Evolutionary conservation across 2,113 vertebrate genomes (phyloP), one percentile per base, ranked within the genome.

Genomic region (Hippocampus barbouri): DNA sequence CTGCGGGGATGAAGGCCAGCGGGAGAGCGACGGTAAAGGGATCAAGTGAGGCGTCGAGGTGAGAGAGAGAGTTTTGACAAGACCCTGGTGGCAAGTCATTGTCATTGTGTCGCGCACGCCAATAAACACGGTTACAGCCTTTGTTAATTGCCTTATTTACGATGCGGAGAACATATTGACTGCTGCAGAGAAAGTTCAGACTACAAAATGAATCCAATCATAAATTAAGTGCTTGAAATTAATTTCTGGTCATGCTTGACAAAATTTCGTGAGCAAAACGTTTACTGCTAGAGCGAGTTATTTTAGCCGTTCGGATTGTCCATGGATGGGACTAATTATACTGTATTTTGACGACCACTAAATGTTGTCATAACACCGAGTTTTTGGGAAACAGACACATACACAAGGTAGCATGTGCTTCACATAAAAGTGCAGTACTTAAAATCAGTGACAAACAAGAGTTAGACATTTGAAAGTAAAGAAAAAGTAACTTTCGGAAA

Each of bases 11-110:
- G 82, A 83, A 71, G 81, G 78, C 49, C 27, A 73, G 79, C 34
- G 61, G 73, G 81, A 78, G 77, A 85, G 72, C 49, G 60, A 73
- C 9, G 79, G 75, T 69, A 76, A 80, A 77, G 75, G 80, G 85
- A 85, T 88, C 82, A 84, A 4, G 60, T 27, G 77, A 75, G 81
- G 74, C 67, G 75, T 30, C 66, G 77, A 81, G 80, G 79, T 75
- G 79, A 79, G 75, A 69, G 34, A 77, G 53, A 57, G 61, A 72
- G 56, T 70, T 74, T 61, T 74, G 76, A 81, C 74, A 72, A 70
- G 73, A 66, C 53, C 67, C 72, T 57, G 51, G 77, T 70, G 59
- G 74, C 69, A 74, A 74, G 51, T 79, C 63, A 78, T 59, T 8
- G 73, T 62, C 45, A 69, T 16, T 12, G 61, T 71, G 71, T 69